Evolutionary conservation across 2,797 vertebrate species (phyloP), one percentile per base, ranked within the genome.

Genomic region (Rhinella marina): DNA sequence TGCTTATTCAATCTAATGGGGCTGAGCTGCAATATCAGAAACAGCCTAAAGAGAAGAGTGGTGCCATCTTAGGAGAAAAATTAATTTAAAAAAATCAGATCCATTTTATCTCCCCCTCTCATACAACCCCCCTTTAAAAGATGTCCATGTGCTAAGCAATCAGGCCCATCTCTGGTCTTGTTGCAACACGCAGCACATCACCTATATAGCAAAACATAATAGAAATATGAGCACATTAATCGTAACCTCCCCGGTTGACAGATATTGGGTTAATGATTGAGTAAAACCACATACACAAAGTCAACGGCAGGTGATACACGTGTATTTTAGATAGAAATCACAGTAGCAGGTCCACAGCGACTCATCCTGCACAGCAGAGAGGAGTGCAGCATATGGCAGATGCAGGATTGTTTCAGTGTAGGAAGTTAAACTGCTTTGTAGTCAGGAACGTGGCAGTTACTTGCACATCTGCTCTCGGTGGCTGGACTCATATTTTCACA

Each of bases 381-480:
- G 52, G 2, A 0, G 80, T 62, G 59, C n/a, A 91, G 90, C 93
- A 94, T 92, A 94, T 93, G 94, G 93, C 88, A 91, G 93, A 90
- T 85, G 91, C 90, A 84, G 82, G 89, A 89, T 91, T 0, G 25
- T 32, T 76, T 61, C 88, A 91, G 81, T 91, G 89, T 90, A 90
- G 90, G 79, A 93, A 92, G 88, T 91, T 87, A 90, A 92, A 89
- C 90, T 91, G 16, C 89, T 92, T 85, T 91, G 91, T 86, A 91
- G 87, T 90, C 92, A 93, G 61, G 92, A 93, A 92, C 92, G 88
- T 91, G 90, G 90, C 87, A 89, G 88, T 90, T 92, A 92, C 91
- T 90, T 94, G 64, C 91, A 92, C 93, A 94, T 93, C 93, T 94
- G 94, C 87, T 92, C 17, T 75, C 86, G 9, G 72, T 90, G 90